These are phyloP conservation scores for Patiria miniata DNA, from an alignment of 35 echinoderm and acorn worm species.

Conservation along the genomic window DNA sequence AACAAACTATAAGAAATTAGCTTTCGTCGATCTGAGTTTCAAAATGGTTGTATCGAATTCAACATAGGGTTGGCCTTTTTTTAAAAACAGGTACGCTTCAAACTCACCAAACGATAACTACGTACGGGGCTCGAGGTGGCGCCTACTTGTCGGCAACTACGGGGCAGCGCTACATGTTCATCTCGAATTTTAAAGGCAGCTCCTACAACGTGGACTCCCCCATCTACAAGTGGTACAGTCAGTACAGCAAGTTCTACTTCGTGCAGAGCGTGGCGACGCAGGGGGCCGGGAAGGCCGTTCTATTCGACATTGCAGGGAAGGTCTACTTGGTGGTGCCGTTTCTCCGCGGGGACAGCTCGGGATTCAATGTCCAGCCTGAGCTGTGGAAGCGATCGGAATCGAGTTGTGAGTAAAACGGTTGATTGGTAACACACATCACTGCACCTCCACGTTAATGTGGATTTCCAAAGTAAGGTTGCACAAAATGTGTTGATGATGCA, in stretches of 20 bases:
- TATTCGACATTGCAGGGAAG: constrained; percentile 33
- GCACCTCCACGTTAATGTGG: background rate
- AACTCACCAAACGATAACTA: background rate
- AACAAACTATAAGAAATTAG: no score
- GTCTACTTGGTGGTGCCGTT: constrained; percentile 33
- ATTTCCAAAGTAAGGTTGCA: background rate
- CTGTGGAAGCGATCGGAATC: constrained; percentile 26
- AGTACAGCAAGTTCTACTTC: constrained; percentile 24
- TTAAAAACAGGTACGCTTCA: background rate
- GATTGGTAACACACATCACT: no score
- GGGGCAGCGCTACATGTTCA: constrained; percentile 28
- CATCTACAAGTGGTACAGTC: constrained; percentile 46
- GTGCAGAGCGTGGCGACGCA: constrained; percentile 21
- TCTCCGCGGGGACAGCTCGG: background rate
- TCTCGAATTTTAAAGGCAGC: constrained; percentile 15
- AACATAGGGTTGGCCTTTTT: no score
- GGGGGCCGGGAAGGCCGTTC: background rate
- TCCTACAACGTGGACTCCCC: constrained; percentile 24
- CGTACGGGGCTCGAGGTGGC: background rate
- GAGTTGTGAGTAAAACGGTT: constrained; percentile 21
- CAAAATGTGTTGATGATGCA: background rate
- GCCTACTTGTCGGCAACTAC: background rate
- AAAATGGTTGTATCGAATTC: no score
- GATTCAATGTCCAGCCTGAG: background rate
- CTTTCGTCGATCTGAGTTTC: no score